Percentiles rank a stretch among this genome's conserved stretches.
These are phyloP conservation scores for Hyles euphorbiae DNA, from an alignment of 1,140 invertebrate species.

Conservation along the genomic window DNA sequence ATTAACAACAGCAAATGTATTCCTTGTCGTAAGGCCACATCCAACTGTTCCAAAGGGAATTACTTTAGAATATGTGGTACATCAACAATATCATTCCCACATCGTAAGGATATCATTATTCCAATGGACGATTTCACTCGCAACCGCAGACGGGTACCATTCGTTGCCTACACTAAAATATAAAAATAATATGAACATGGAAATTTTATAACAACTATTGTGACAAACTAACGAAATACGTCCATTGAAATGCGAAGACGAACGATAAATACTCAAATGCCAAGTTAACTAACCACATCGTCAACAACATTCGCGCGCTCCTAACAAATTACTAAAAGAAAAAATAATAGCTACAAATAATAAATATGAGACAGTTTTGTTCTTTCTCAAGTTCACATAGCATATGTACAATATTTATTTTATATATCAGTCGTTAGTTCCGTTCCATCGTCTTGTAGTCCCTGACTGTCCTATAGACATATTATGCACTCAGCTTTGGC, in stretches of 20 bases:
- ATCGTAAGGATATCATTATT: slow-evolving; percentile 2
- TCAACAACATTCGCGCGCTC: slow-evolving; percentile 53
- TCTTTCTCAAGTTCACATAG: slow-evolving; percentile 55
- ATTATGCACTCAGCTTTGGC: slow-evolving; percentile 35
- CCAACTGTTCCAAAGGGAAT: slow-evolving; percentile 57
- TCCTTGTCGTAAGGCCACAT: slow-evolving; percentile 57
- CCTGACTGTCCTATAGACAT: slow-evolving; percentile 20
- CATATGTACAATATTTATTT: slow-evolving; percentile 52
- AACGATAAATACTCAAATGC: slow-evolving; percentile 23
- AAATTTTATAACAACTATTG: slow-evolving; percentile 40
- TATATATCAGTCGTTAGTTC: slow-evolving; percentile 54
- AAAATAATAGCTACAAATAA: slow-evolving; percentile 40
- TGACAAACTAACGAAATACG: slow-evolving; percentile 31
- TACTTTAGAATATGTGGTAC: slow-evolving; percentile 30
- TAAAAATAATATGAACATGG: slow-evolving; percentile 43
- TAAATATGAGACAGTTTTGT: slow-evolving; percentile 70
- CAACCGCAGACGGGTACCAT: neutral
- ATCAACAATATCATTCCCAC: neutral
- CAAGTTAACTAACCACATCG: slow-evolving; percentile 56
- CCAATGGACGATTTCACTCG: slow-evolving; percentile 3
- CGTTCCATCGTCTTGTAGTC: neutral
- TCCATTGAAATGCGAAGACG: slow-evolving; percentile 37
- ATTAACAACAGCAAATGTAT: slow-evolving; percentile 72
- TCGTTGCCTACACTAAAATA: slow-evolving; percentile 18
- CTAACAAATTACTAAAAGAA: slow-evolving; percentile 46